Evolutionary conservation across 2,888 invertebrate species (phyloP).

Genomic region (Troilus luridus): DNA sequence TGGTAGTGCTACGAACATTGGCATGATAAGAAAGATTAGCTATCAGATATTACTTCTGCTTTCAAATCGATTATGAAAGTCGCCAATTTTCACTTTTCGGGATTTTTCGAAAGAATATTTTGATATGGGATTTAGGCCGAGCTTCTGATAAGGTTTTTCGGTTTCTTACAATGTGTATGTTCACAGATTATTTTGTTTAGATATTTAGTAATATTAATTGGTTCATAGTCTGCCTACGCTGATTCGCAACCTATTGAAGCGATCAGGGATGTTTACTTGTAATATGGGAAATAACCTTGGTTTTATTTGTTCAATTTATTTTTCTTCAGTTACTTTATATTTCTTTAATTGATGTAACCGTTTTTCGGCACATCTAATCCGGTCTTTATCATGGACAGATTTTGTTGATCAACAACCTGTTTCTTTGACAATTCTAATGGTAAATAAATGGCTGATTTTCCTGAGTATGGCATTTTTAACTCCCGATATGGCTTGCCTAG

Average conservation of each 20-base stretch:
- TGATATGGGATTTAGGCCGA: not conserved
- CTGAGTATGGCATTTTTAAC: conserved; percentile 33
- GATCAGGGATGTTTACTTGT: not conserved
- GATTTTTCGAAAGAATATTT: not conserved
- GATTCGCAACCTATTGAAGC: not conserved
- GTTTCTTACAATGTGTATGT: not conserved
- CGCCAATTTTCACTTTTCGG: not conserved
- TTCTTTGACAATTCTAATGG: not conserved
- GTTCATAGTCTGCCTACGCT: not conserved
- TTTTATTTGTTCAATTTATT: conserved; percentile 5
- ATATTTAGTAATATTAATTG: not conserved
- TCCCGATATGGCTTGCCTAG: not conserved
- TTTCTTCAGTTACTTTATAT: not conserved
- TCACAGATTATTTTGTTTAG: not conserved
- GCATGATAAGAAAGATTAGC: not conserved
- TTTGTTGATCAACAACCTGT: conserved; percentile 29
- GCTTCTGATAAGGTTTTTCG: not conserved
- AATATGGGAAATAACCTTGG: conserved; percentile 12
- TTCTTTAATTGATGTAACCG: not conserved
- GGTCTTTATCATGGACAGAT: not conserved
- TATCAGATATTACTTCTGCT: not conserved
- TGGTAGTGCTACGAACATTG: not conserved
- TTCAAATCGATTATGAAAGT: not conserved
- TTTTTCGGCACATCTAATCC: not conserved
- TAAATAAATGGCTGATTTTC: conserved; percentile 32